A percentile compares a stretch with the other conserved stretches of the same genome.
phyloP scores from a whole-genome alignment of 2,113 vertebrate species.

The Camelus bactrianus region DNA sequence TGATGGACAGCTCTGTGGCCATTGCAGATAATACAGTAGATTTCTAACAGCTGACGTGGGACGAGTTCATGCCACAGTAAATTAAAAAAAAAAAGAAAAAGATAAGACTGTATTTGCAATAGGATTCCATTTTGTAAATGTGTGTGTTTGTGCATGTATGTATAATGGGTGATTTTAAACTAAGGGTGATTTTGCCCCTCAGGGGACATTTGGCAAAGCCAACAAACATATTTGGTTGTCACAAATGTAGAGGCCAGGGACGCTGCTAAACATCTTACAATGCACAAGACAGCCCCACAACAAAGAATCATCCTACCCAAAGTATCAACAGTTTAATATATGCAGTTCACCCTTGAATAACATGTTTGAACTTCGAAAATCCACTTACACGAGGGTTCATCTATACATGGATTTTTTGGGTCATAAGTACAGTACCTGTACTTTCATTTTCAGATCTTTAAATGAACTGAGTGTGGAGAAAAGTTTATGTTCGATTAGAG shows the following conservation, averaged over 20 bases:
- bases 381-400: neutral
- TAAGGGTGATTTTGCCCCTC: neutral
- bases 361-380: neutral
- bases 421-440: neutral
- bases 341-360: neutral
- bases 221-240: neutral
- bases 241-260: neutral
- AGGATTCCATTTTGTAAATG: neutral
- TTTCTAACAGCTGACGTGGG: neutral
- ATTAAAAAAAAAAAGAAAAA: neutral
- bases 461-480: neutral
- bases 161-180: neutral
- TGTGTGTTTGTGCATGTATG: neutral
- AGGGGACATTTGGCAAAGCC: neutral
- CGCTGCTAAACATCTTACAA: neutral
- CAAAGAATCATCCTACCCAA: neutral
- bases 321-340: neutral
- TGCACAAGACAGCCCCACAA: neutral
- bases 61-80: neutral
- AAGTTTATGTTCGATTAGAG: neutral
- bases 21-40: too few relatives aligned
- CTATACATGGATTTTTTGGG: neutral
- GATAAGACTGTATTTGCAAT: neutral
- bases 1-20: neutral
- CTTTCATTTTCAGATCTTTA: neutral